A percentile compares a stretch with the other conserved stretches of the same genome.
Evolutionary conservation across 2,797 vertebrate genomes (phyloP).

Genomic region (Eulemur mongoz): DNA sequence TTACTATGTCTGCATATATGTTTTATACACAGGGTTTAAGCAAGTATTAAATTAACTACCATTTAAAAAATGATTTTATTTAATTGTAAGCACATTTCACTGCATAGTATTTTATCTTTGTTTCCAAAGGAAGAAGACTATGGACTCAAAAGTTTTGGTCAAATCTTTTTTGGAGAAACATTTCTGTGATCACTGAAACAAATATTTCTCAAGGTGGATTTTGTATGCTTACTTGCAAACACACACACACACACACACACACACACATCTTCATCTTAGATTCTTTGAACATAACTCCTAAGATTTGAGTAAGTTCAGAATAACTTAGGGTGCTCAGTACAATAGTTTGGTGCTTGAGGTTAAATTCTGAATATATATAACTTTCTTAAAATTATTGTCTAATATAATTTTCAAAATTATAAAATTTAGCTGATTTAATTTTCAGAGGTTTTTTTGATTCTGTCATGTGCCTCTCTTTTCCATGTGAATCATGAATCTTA

Average conservation of each 20-base stretch:
- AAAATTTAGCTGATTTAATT: conserved; percentile 66
- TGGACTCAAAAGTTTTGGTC: neutral
- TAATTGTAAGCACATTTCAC: conserved; percentile 16
- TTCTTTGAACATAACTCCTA: neutral
- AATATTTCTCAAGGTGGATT: neutral
- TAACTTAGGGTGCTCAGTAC: neutral
- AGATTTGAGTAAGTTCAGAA: neutral
- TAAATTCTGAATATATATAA: conserved; percentile 11
- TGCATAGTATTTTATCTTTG: neutral
- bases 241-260: neutral
- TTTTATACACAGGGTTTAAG: neutral
- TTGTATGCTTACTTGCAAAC: neutral
- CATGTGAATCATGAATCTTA: neutral
- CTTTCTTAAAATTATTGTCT: conserved; percentile 57
- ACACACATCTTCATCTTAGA: neutral
- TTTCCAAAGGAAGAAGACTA: neutral
- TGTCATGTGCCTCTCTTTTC: conserved; percentile 6
- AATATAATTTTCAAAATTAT: neutral
- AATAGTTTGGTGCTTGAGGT: neutral
- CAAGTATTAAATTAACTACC: neutral
- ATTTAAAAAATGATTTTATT: neutral
- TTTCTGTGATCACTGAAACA: neutral
- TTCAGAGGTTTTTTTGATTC: conserved; percentile 13
- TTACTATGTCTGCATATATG: neutral
- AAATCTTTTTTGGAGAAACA: neutral